Base-by-base conservation (phyloP, 2,797 vertebrate genomes). In the Takifugu rubripes region DNA sequence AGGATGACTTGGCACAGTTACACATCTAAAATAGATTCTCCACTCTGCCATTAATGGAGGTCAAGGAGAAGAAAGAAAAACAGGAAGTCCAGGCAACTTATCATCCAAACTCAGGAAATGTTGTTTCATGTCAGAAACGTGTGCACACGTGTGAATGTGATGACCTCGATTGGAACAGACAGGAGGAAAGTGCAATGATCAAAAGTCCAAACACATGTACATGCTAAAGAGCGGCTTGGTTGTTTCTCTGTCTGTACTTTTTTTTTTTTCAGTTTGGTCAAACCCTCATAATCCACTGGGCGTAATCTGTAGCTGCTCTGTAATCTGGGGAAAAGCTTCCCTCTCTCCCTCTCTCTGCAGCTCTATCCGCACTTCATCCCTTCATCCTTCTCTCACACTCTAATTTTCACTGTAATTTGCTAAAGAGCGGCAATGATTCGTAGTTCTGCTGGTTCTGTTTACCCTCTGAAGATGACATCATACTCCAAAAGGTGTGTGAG, bases 281-380 rank as follows among this genome's bases (percentile, higher is more conserved):
- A 82, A 82, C 70, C 79, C 78, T 79, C 65, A 74, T 90, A 88
- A 90, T 88, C 87, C 87, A 81, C 42, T 21, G 75, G 68, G 73
- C 58, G 40, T 88, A 90, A 90, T 88, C 88, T 87, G 82, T 64
- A 47, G 80, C 77, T 64, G 75, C 55, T 79, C 77, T 80, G 70
- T 90, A 90, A 90, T 90, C 88, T 87, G 84, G 25, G 61, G 76
- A 66, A 87, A 88, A 88, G 84, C 87, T 79, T 84, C 74, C 69
- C 73, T 72, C 77, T 77, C 70, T 73, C 73, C 71, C 77, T 74
- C 72, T 73, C 79, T 52, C 77, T 55, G 57, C 69, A 61, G 73
- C 82, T 79, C 73, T 72, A 70, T 70, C 75, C 70, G 70, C 66
- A 63, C 66, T 79, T 82, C 84, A 85, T 84, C 81, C 78, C 79